Evolutionary conservation across 2,797 vertebrate species (phyloP), one percentile per base, ranked within the genome.

Genomic region (Sebastes itinus): DNA sequence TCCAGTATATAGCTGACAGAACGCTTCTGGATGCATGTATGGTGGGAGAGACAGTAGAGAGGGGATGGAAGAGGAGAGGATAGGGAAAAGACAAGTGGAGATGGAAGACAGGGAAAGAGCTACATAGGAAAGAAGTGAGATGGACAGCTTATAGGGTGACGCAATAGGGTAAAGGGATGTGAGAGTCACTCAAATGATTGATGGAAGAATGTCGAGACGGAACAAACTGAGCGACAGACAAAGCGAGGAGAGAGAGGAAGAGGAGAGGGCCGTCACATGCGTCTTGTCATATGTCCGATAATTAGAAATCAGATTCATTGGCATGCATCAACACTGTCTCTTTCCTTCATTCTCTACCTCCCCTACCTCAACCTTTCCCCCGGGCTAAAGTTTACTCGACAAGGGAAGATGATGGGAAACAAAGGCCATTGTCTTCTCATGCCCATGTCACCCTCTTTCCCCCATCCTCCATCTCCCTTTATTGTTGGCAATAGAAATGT

Each of bases 241-340:
- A 64, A n/a, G 20, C 16, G 3, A 65, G 11, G 27, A n/a, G 30
- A 30, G 30, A 65, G 62, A 63, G 63, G 54, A 27, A 61, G 27
- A 27, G 68, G 49, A 69, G 62, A 54, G 49, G 22, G 93, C 94
- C 95, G 94, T 96, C 95, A 95, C 94, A 55, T 83, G 92, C 89
- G 93, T 94, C 95, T 94, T 95, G 95, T 97, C 95, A 95, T 94
- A 94, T 95, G 91, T 96, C 96, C 93, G 92, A 97, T 97, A 96
- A 97, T 97, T 96, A 97, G 96, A 92, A 97, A 96, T 95, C 95
- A 90, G 95, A 97, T 97, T 97, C 96, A 97, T 96, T 96, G 96
- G 66, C 63, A 71, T 95, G 93, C 93, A 92, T 95, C 89, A 89
- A 92, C 92, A 93, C 91, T 90, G 23, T 32, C 52, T 52, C 35